phyloP scores from a whole-genome alignment of 2,113 vertebrate species.

The Thunnus thynnus region DNA sequence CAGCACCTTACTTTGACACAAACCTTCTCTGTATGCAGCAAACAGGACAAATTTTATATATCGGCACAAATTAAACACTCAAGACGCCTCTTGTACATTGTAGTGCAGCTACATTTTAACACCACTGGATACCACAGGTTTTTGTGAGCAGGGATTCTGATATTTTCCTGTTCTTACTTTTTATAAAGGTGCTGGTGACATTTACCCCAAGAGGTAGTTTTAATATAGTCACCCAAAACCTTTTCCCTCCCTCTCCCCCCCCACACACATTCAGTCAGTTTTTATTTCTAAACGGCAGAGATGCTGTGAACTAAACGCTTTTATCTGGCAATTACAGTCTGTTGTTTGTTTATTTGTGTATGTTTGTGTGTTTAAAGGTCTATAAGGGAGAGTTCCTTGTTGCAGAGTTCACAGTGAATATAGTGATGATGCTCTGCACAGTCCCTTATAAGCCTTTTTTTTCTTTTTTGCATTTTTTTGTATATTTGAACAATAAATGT shows the following conservation, averaged over 20 bases:
- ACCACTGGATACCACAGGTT: constrained; percentile 36
- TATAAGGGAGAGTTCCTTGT: constrained; percentile 50
- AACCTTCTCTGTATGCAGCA: constrained; percentile 37
- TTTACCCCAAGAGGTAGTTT: constrained; percentile 55
- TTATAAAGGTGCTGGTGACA: constrained; percentile 65
- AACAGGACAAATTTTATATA: constrained; percentile 12
- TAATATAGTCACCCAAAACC: constrained; percentile 33
- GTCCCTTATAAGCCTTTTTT: constrained; percentile 57
- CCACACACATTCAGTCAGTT: constrained; percentile 25
- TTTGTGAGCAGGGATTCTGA: constrained; percentile 44
- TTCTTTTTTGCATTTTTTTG: constrained; percentile 74
- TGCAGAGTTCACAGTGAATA: constrained; percentile 42
- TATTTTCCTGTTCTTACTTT: constrained; percentile 30
- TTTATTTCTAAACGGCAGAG: constrained; percentile 63
- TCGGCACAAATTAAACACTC: constrained; percentile 10
- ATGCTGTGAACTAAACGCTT: constrained; percentile 58
- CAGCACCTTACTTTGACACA: constrained; percentile 66
- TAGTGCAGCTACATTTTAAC: constrained; percentile 76
- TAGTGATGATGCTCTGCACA: constrained; percentile 42
- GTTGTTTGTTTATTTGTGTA: constrained; percentile 47
- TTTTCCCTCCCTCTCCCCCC: not conserved
- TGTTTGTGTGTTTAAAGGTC: constrained; percentile 67
- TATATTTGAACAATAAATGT: constrained; percentile 81
- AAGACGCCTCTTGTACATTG: constrained; percentile 45
- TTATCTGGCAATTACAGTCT: constrained; percentile 61